These are phyloP conservation scores for Cossypha niveicapilla DNA, from an alignment of 2,797 vertebrate species.

Conservation along the genomic window DNA sequence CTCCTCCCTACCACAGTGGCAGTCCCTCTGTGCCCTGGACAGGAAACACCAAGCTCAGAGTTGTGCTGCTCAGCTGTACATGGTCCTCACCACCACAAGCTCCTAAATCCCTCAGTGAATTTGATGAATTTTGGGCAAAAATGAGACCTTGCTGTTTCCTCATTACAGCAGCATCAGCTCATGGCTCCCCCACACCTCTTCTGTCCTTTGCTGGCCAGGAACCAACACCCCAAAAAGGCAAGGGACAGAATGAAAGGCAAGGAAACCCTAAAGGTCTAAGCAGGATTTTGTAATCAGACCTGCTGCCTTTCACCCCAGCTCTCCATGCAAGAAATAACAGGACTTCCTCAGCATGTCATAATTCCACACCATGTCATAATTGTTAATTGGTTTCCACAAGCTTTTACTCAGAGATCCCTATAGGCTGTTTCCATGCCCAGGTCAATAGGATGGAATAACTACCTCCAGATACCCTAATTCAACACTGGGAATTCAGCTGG, in stretches of 20 bases:
- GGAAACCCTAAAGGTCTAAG: not conserved
- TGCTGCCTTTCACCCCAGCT: not conserved
- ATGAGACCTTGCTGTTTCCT: not conserved
- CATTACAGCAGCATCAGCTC: not conserved
- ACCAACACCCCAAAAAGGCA: not conserved
- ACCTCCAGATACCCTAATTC: not conserved
- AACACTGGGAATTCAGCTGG: not conserved
- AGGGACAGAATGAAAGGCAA: not conserved
- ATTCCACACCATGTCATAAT: fast-evolving
- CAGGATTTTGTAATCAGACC: not conserved
- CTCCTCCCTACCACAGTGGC: not conserved
- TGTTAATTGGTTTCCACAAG: not conserved
- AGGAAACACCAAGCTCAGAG: not conserved
- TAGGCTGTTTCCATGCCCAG: not conserved
- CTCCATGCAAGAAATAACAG: not conserved
- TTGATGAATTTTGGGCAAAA: not conserved
- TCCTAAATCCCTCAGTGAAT: not conserved
- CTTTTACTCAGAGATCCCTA: not conserved
- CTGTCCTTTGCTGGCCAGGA: not conserved
- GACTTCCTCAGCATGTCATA: not conserved
- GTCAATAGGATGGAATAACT: not conserved
- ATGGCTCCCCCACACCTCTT: fast-evolving
- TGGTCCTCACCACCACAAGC: not conserved
- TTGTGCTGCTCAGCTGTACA: not conserved
- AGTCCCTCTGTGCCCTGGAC: not conserved